Evolutionary conservation across 2,888 invertebrate species (phyloP).

Genomic region (Nasonia oneida): DNA sequence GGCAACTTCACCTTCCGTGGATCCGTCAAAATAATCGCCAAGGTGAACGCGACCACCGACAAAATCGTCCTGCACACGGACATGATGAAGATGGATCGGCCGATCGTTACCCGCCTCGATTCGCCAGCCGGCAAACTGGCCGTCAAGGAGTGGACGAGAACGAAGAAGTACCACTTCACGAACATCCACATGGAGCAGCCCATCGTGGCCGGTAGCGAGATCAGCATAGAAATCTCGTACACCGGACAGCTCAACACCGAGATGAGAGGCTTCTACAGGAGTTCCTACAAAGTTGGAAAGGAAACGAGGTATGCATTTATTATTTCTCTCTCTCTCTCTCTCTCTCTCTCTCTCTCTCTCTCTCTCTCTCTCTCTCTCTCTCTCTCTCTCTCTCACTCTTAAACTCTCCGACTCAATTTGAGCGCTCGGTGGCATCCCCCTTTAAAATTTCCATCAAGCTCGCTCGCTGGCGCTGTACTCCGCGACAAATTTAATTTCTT

Average conservation of each 20-base stretch:
- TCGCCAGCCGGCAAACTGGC: neutral
- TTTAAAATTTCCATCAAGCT: neutral
- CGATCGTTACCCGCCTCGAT: slow-evolving; percentile 22
- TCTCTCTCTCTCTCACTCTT: neutral
- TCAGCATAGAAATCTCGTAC: slow-evolving; percentile 81
- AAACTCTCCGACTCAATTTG: neutral
- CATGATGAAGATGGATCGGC: slow-evolving; percentile 39
- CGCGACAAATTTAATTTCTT: neutral
- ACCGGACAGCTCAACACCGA: slow-evolving; percentile 81
- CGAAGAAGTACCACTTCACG: slow-evolving; percentile 56
- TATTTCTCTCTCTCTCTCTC: neutral
- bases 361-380: no score
- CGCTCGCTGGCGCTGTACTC: neutral
- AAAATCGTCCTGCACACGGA: slow-evolving; percentile 69
- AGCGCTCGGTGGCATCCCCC: no score
- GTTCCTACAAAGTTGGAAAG: slow-evolving; percentile 80
- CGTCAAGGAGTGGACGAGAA: neutral
- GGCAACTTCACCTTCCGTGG: slow-evolving; percentile 72
- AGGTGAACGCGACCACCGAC: slow-evolving; percentile 59
- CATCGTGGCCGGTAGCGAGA: slow-evolving; percentile 71
- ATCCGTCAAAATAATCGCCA: slow-evolving; percentile 66
- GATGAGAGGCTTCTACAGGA: slow-evolving; percentile 84
- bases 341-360: no score
- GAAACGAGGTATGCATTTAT: slow-evolving; percentile 59
- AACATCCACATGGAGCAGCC: slow-evolving; percentile 13